Percentiles rank a stretch among this genome's conserved stretches.
phyloP scores from a whole-genome alignment of 2,888 invertebrate species.

The Lymantria monacha region DNA sequence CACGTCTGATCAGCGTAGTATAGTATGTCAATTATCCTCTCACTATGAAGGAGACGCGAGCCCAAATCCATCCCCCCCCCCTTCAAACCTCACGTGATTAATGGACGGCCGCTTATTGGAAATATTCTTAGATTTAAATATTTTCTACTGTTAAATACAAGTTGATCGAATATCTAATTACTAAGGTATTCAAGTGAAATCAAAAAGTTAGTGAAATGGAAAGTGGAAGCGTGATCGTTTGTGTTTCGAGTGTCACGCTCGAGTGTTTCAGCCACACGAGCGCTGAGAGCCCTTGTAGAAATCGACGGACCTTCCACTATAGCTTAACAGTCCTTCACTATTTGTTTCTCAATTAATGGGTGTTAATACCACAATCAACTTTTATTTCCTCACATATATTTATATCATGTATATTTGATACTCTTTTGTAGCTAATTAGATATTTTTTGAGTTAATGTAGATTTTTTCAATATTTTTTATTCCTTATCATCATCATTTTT shows the following conservation, averaged over 20 bases:
- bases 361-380: conserved; percentile 31
- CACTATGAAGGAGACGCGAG: too few species aligned
- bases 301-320: conserved; percentile 16
- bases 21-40: too few species aligned
- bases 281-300: conserved; percentile 31
- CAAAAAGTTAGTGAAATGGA: conserved; percentile 34
- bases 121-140: too few species aligned
- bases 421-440: not conserved
- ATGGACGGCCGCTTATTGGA: too few species aligned
- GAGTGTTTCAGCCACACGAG: conserved; percentile 36
- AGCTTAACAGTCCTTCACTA: conserved; percentile 30
- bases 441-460: too few species aligned
- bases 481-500: too few species aligned
- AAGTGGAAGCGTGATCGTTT: conserved; percentile 22
- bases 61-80: too few species aligned
- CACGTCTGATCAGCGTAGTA: too few species aligned
- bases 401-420: conserved; percentile 19
- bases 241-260: conserved; percentile 22
- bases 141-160: too few species aligned
- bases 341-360: conserved; percentile 41
- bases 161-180: conserved; percentile 7
- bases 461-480: too few species aligned
- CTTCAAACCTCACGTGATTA: too few species aligned
- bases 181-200: conserved; percentile 31
- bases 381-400: too few species aligned